Conservation (phyloP, 2,113 vertebrate species). For the Oryzias melastigma region DNA sequence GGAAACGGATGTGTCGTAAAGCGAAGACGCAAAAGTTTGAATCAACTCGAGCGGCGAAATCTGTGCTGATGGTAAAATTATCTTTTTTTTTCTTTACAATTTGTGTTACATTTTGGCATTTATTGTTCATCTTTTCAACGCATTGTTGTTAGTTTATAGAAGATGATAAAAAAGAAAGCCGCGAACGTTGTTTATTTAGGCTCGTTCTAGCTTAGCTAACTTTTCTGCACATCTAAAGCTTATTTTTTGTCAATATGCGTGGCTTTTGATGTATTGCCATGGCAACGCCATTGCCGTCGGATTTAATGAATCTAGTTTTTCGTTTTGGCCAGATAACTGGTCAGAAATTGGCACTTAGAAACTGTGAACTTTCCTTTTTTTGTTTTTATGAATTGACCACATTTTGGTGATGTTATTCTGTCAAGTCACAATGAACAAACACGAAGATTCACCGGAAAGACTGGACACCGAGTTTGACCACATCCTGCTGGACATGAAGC, state of each 20-base stretch:
- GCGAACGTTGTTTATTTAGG: no score
- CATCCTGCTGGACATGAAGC: conserved; percentile 89
- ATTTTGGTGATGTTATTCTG: background rate
- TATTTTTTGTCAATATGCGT: no score
- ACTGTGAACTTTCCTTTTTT: no score
- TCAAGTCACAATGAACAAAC: conserved; percentile 74
- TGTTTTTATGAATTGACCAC: no score
- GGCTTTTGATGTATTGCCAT: background rate
- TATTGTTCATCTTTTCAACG: accelerated
- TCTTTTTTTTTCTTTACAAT: background rate
- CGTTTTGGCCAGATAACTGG: no score
- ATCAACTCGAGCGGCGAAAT: conserved; percentile 55
- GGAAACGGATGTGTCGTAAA: conserved; percentile 67
- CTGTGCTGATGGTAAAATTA: conserved; percentile 9
- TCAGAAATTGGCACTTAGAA: background rate
- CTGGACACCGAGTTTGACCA: conserved; percentile 89
- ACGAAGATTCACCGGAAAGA: conserved; percentile 80
- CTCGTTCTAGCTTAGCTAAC: conserved; percentile 20
- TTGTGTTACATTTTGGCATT: background rate
- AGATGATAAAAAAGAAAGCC: background rate
- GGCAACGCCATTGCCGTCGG: background rate
- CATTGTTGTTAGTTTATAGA: background rate
- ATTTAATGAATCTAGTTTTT: background rate
- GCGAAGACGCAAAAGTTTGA: conserved; percentile 55
- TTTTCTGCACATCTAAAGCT: no score